Conservation (phyloP, 2,797 vertebrate species). For the Onychomys leucogaster region DNA sequence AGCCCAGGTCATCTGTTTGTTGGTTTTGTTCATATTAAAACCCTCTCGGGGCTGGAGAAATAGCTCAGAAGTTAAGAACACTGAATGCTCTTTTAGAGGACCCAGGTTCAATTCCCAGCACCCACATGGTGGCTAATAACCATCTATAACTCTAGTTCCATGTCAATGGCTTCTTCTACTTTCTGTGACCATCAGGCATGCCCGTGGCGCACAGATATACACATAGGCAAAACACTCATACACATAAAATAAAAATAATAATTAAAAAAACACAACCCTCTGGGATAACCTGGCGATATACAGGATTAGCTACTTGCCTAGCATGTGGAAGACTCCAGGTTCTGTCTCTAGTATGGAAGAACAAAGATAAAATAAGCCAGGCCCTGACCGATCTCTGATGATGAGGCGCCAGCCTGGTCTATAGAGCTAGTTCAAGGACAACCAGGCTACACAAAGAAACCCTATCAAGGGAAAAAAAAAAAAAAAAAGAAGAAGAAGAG, state of each 20-base stretch:
- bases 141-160: background rate
- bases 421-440: background rate
- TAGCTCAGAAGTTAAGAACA: background rate
- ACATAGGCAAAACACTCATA: background rate
- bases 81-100: background rate
- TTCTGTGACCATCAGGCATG: background rate
- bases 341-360: background rate
- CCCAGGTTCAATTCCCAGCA: background rate
- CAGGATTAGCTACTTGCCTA: background rate
- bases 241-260: background rate
- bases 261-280: background rate
- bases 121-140: background rate
- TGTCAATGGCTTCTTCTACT: background rate
- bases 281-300: background rate
- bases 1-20: background rate
- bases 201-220: background rate
- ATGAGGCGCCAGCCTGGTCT: background rate
- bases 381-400: background rate
- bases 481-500: too few species aligned
- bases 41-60: background rate
- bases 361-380: background rate
- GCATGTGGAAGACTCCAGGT: background rate
- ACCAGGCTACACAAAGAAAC: background rate
- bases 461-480: too few species aligned
- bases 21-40: constrained; percentile 27